Evolutionary conservation across 2,888 invertebrate genomes (phyloP), one percentile per base, ranked within the genome.

Genomic region (Acanthacorydalis orientalis): DNA sequence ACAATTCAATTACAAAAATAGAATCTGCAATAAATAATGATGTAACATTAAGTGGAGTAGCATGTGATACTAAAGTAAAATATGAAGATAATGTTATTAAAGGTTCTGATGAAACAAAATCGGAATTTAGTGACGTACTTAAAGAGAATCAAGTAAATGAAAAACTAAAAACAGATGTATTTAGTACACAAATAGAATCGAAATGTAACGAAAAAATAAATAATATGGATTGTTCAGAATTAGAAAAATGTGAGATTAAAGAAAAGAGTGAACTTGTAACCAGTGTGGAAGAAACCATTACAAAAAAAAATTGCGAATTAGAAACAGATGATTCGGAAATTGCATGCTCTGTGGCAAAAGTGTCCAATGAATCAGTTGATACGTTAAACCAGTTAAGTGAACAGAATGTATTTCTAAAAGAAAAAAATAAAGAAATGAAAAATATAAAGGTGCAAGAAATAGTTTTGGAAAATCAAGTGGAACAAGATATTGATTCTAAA

Each of bases 61-160:
- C 2, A 23, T 23, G 23, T 23, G 23, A 23, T 23, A 23, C 23
- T 23, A 23, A 23, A 23, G 6, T 6, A 23, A 33, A 63, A 12
- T 63, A 64, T 11, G 65, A 66, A 47, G 56, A 61, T 3, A 64
- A 59, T 10, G 65, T 63, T 48, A 64, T 64, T 47, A 57, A 64
- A 4, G 66, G 65, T 50, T 68, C 69, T 60, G 64, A 70, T 12
- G 69, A 69, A 38, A 35, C 48, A 37, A 31, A 39, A 12, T 12
- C 35, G 39, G 42, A 50, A 32, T 14, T 16, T 14, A 35, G n/a
- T n/a, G 31, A 35, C n/a, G 42, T 31, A 9, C 48, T 23, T 35
- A 35, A 23, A 41, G 42, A 45, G 14, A 37, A 41, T 10, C 43
- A 48, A 46, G 46, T 23, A 42, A 10, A 31, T 10, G 12, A 40